Percentiles rank a stretch among this genome's conserved stretches.
phyloP scores from a whole-genome alignment of 2,797 vertebrate species.

The Cuniculus paca region DNA sequence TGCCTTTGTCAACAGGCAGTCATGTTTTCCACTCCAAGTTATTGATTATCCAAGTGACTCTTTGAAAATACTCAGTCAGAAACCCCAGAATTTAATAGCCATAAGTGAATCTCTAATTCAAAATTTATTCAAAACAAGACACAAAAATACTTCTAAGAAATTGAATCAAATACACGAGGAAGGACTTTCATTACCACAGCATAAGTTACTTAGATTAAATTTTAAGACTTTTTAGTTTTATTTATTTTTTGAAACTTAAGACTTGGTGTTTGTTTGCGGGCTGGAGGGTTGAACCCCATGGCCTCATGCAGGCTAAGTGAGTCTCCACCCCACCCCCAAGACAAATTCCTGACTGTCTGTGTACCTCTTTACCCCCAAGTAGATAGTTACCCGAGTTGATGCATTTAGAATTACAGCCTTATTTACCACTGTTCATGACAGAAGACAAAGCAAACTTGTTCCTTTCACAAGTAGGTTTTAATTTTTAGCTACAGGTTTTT shows the following conservation, averaged over 20 bases:
- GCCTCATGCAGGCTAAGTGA: no score
- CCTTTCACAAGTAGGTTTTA: conserved; percentile 47
- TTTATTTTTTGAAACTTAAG: background rate
- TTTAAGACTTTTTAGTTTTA: background rate
- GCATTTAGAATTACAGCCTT: background rate
- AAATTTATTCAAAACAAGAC: background rate
- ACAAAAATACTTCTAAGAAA: conserved; percentile 36
- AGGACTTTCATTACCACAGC: background rate
- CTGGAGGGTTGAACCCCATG: background rate
- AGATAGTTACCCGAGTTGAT: background rate
- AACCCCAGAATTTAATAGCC: conserved; percentile 25
- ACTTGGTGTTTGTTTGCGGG: background rate
- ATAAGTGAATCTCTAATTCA: background rate
- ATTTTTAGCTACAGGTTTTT: conserved; percentile 46
- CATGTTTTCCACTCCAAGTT: background rate
- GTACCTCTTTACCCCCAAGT: background rate
- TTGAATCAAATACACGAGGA: background rate
- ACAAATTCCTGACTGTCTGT: background rate
- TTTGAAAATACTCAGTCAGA: background rate
- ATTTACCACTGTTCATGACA: background rate
- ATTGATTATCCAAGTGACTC: background rate
- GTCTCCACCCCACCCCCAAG: background rate
- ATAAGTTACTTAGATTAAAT: conserved; percentile 19
- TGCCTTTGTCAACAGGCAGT: background rate
- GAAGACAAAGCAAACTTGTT: conserved; percentile 49